Percentiles rank a stretch among this genome's conserved stretches.
Conservation (phyloP, 2,888 invertebrate genomes). For the Ichneumoninae sp. region DNA sequence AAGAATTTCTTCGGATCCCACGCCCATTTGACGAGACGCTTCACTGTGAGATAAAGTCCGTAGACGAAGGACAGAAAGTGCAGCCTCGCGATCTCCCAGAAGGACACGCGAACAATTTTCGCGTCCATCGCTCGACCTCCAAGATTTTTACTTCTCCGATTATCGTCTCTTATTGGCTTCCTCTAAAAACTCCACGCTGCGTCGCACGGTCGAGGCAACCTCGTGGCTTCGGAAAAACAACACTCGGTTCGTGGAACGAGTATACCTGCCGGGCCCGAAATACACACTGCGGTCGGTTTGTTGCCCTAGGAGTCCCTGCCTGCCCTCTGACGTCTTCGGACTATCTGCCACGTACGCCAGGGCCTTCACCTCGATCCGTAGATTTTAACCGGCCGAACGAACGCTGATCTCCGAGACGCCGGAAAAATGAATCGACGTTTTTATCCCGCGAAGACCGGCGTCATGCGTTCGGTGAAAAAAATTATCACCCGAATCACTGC, state of each 20-base stretch:
- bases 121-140: slow-evolving; percentile 60
- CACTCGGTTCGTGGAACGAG: neutral
- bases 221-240: neutral
- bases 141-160: neutral
- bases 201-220: neutral
- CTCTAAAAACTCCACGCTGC: neutral
- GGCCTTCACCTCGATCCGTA: neutral
- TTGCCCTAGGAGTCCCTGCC: neutral
- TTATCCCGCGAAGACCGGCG: neutral
- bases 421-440: neutral
- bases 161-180: neutral
- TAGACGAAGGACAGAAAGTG: slow-evolving; percentile 85
- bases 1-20: slow-evolving; percentile 85
- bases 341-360: slow-evolving; percentile 1
- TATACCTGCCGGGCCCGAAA: neutral
- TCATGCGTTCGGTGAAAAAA: neutral
- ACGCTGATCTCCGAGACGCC: neutral
- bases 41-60: slow-evolving; percentile 85
- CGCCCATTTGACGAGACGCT: slow-evolving; percentile 84
- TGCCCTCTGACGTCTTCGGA: neutral
- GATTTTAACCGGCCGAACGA: neutral
- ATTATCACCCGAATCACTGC: neutral
- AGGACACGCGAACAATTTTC: slow-evolving; percentile 85
- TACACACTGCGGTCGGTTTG: neutral
- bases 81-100: slow-evolving; percentile 85